phyloP scores from a whole-genome alignment of 2,113 vertebrate species.

The Baryphthengus martii region DNA sequence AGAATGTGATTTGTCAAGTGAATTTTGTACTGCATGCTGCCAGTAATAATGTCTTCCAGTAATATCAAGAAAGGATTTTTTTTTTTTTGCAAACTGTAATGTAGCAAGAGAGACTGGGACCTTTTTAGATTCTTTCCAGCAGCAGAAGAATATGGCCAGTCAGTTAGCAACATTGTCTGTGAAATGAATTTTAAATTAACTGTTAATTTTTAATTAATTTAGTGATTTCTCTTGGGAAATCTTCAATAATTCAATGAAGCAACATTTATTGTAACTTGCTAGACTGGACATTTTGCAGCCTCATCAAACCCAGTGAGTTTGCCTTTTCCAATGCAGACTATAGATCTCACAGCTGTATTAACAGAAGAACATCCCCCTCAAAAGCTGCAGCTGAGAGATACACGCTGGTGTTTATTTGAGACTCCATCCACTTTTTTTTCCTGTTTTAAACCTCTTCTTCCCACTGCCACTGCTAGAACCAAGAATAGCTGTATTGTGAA shows the following conservation, averaged over 20 bases:
- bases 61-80: background rate
- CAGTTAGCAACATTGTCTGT: background rate
- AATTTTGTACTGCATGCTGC: background rate
- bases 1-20: background rate
- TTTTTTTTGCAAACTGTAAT: background rate
- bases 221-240: background rate
- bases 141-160: background rate
- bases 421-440: background rate
- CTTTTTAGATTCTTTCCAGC: background rate
- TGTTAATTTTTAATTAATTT: constrained; percentile 24
- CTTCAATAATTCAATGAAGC: background rate
- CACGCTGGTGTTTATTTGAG: background rate
- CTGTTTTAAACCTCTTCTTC: background rate
- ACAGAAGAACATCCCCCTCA: background rate
- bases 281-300: background rate
- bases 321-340: background rate
- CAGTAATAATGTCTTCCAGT: constrained; percentile 10
- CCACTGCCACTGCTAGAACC: fast-evolving
- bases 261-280: background rate
- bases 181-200: background rate
- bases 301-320: background rate
- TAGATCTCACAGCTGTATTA: background rate
- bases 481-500: background rate
- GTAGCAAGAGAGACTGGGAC: background rate
- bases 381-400: background rate